Evolutionary conservation across 1,140 invertebrate genomes (phyloP), one percentile per base, ranked within the genome.

Genomic region (Grapholita molesta): DNA sequence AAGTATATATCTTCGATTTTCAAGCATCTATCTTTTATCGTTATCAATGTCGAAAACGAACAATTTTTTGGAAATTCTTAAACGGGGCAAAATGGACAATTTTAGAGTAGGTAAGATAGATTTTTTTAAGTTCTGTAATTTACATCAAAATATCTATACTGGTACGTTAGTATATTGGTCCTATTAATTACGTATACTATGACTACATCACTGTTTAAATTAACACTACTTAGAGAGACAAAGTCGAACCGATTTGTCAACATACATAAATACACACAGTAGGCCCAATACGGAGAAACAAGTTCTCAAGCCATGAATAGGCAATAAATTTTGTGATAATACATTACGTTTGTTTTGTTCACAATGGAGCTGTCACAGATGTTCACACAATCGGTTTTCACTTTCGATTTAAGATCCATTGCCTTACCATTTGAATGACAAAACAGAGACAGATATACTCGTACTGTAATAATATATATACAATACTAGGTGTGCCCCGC

Each of bases 331-430:
- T 30, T 57, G 53, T 61, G 24, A 55, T 55, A 61, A 61, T 61
- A 61, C 55, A 61, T 61, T 15, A 61, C 55, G 15, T 28, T 8
- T n/a, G 1, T 61, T 57, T 28, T n/a, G 53, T 25, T 28, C 6
- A 61, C 55, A 61, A 61, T 61, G 55, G 12, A 8, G 53, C 23
- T 12, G 55, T 61, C 55, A 28, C 55, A 15, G 6, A 15, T 28
- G 24, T 61, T 61, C 55, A 28, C 55, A 61, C 55, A 61, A 61
- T 61, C 55, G 25, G 55, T 61, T 61, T 61, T 61, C 55, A 61
- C 55, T 61, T 61, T 61, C 55, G 55, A 61, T 55, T 55, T 23
- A 25, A 24, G 21, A 55, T 55, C 24, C 15, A 55, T 25, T 21
- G 9, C 21, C 8, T 18, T 53, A 53, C 38, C 18, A 48, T 21